Base-by-base conservation (phyloP, 92 coral and sea anemone genomes). In the Ricordea florida region DNA sequence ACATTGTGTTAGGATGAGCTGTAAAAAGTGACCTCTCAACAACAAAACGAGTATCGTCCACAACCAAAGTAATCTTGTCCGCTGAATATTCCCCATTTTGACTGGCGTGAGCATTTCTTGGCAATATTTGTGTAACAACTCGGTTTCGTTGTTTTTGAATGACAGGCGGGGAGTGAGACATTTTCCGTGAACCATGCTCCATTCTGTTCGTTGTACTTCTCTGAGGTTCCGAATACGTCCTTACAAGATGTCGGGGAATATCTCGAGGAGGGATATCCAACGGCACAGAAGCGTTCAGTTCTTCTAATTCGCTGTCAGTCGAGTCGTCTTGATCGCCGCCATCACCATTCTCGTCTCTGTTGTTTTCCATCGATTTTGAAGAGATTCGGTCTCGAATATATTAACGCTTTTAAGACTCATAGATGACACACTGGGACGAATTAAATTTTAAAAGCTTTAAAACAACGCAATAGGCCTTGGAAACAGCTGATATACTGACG, bases 1-100 rank as follows among this genome's bases (percentile, higher is more conserved):
- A 71, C 98, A 94, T 94, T 30, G 98, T 94, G 67, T 89, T 94
- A 17, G 98, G 93, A 26, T 85, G 96, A 27, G 98, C 93, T 7
- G 76, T 81, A 72, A 94, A 94, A n/a, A 94, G 76, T 38, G 91
- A 85, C 53, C 93, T 83, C 13, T 94, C 98, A 2, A 94, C 98
- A 32, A 94, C 89, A 78, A 94, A 94, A 36, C 98, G 77, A 10
- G 98, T 94, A 23, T 88, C 97, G 56, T 94, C 98, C 4, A 92
- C 96, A 26, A 94, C 91, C 57, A 94, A 62, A 31, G 96, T 94
- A 82, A 94, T 62, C 55, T 94, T 94, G 42, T 93, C 98, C 6
- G 84, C 51, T 26, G 78, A 63, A 40, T 56, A 79, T 4, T 76
- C 84, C n/a, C n/a, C n/a, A n/a, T n/a, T n/a, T n/a, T n/a, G n/a